phyloP scores from a whole-genome alignment of 1,140 invertebrate genomes.

The Pararge aegeria region DNA sequence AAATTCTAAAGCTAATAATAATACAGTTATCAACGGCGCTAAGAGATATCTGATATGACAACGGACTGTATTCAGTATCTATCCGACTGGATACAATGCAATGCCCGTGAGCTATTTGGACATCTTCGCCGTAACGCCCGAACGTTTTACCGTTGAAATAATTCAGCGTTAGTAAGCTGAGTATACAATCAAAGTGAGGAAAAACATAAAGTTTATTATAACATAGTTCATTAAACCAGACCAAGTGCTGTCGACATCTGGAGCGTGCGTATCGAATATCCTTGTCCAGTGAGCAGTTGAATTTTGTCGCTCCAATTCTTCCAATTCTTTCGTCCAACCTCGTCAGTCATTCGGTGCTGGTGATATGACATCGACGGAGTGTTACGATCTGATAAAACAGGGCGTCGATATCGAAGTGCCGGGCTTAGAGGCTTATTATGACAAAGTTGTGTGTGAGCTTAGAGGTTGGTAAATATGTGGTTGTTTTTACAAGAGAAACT shows the following conservation, averaged over 20 bases:
- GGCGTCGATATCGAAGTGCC: conserved; percentile 75
- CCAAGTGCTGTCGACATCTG: conserved; percentile 68
- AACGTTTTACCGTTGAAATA: conserved; percentile 8
- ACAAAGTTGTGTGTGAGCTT: conserved; percentile 80
- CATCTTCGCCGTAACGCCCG: not conserved
- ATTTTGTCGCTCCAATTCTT: conserved; percentile 76
- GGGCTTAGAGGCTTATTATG: conserved; percentile 79
- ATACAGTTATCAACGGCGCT: conserved; percentile 7
- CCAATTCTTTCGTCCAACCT: conserved; percentile 52
- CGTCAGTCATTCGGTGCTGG: conserved; percentile 53
- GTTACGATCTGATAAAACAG: conserved; percentile 72
- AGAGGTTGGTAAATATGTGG: conserved; percentile 59
- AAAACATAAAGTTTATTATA: conserved; percentile 19
- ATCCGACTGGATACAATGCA: conserved; percentile 14
- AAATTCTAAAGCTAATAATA: not conserved
- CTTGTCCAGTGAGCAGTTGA: conserved; percentile 63
- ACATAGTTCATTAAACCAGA: conserved; percentile 45
- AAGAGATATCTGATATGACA: conserved; percentile 36
- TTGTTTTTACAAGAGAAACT: not conserved
- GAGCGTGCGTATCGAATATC: conserved; percentile 72
- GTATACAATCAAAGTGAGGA: not conserved
- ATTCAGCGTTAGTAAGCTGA: not conserved
- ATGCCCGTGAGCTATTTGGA: conserved; percentile 19
- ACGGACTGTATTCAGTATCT: conserved; percentile 22
- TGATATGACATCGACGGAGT: conserved; percentile 76